Evolutionary conservation across 2,888 invertebrate genomes (phyloP).

Genomic region (Coenonympha glycerion): DNA sequence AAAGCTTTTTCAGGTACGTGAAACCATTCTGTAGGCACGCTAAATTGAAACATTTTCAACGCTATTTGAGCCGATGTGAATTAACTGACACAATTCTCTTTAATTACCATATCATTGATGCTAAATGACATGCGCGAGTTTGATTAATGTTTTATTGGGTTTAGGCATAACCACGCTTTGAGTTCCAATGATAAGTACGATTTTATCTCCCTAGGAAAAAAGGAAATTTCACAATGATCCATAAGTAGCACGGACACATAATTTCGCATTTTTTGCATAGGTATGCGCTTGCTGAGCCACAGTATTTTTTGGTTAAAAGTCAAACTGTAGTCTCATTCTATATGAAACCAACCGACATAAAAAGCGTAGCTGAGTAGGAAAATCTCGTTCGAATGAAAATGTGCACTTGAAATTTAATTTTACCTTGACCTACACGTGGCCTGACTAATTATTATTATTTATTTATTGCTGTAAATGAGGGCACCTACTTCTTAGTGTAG

Average conservation of each 20-base stretch:
- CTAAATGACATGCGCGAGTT: not conserved
- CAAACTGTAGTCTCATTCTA: no score
- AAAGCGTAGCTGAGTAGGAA: not conserved
- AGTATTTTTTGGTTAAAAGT: no score
- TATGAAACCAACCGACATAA: not conserved
- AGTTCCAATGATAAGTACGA: not conserved
- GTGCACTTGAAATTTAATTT: not conserved
- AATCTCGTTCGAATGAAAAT: not conserved
- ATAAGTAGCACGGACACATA: no score
- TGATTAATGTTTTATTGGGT: no score
- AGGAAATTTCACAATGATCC: no score
- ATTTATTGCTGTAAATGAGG: no score
- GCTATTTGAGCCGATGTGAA: constrained; percentile 9
- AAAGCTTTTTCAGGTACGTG: not conserved
- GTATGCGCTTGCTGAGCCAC: no score
- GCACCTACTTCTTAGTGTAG: no score
- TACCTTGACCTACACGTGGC: not conserved
- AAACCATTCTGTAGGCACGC: constrained; percentile 2
- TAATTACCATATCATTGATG: constrained; percentile 1
- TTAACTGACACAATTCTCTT: constrained; percentile 7
- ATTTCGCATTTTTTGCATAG: no score
- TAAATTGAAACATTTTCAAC: constrained; percentile 14
- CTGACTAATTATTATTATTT: not conserved
- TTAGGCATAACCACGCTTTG: no score
- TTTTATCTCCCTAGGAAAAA: no score